Evolutionary conservation across 2,113 vertebrate genomes (phyloP).

Genomic region (Plecturocebus donacophilus): DNA sequence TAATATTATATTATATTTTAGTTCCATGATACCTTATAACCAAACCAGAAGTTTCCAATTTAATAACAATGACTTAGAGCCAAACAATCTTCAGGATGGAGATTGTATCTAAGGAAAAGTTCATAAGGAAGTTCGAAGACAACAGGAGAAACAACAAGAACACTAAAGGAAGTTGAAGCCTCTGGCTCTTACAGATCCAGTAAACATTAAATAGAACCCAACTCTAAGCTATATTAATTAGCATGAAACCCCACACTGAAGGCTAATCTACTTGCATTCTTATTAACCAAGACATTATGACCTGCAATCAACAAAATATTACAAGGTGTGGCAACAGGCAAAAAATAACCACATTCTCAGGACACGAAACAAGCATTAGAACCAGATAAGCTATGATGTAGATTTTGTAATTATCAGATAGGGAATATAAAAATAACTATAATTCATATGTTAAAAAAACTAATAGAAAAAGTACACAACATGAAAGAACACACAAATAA

Average conservation of each 20-base stretch:
- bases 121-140: not conserved
- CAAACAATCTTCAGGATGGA: not conserved
- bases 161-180: not conserved
- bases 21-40: not conserved
- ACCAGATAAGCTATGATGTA: not conserved
- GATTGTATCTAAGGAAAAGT: not conserved
- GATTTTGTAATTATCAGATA: not conserved
- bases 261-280: not conserved
- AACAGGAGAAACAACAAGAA: not conserved
- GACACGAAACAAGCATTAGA: not conserved
- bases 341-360: not conserved
- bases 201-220: not conserved
- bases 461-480: not conserved
- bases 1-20: not conserved
- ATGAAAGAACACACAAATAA: not conserved
- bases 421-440: not conserved
- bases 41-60: not conserved
- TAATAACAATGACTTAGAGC: not conserved
- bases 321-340: not conserved
- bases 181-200: not conserved
- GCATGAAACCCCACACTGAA: not conserved
- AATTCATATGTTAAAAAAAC: not conserved
- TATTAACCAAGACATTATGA: not conserved
- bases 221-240: not conserved
- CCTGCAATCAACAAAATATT: not conserved